phyloP scores from a whole-genome alignment of 2,113 vertebrate species.

The Triplophysa dalaica region DNA sequence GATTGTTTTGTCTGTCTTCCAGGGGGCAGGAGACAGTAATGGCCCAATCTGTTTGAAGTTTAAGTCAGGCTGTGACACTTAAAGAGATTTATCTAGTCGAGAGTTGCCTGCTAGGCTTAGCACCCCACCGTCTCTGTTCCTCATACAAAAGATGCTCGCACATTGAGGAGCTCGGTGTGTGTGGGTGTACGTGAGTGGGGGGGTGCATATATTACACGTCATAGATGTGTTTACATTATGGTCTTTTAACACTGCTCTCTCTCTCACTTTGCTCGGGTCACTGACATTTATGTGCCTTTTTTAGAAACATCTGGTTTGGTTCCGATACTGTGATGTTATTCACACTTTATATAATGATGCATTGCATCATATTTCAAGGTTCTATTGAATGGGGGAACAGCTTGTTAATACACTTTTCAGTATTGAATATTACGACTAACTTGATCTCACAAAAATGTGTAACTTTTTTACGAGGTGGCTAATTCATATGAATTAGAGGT shows the following conservation, averaged over 20 bases:
- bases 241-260: not conserved
- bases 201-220: constrained; percentile 32
- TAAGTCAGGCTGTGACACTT: constrained; percentile 54
- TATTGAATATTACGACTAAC: too few species aligned
- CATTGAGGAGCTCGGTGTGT: not conserved
- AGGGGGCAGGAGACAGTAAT: constrained; percentile 56
- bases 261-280: not conserved
- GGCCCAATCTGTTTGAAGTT: constrained; percentile 60
- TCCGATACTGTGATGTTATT: not conserved
- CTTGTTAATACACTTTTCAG: too few species aligned
- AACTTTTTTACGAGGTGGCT: too few species aligned
- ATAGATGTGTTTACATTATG: not conserved
- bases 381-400: too few species aligned
- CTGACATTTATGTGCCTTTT: not conserved
- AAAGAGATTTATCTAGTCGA: constrained; percentile 58
- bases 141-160: constrained; percentile 5
- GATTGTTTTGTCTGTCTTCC: constrained; percentile 57
- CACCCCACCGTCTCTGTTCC: constrained; percentile 24
- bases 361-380: too few species aligned
- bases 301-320: not conserved
- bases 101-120: constrained; percentile 47
- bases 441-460: too few species aligned
- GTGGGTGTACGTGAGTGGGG: constrained; percentile 26
- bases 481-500: too few species aligned
- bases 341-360: too few species aligned